Evolutionary conservation across 2,888 invertebrate species (phyloP).

Genomic region (Griposia aprilina): DNA sequence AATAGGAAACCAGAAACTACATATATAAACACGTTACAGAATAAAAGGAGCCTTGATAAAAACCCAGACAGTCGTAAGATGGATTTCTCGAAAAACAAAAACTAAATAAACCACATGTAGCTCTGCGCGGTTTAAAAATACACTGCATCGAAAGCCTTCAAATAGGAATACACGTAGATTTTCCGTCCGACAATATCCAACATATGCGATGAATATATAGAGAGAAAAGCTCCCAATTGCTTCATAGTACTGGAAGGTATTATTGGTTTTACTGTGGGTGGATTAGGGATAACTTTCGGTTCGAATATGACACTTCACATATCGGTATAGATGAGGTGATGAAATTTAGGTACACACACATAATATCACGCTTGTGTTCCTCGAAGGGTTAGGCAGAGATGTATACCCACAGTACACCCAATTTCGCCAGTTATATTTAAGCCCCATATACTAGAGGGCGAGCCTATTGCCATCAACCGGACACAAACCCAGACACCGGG

Average conservation of each 20-base stretch:
- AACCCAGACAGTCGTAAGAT: slow-evolving; percentile 8
- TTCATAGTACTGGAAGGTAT: slow-evolving; percentile 17
- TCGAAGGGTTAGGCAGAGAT: background rate
- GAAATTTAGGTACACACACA: background rate
- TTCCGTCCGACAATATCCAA: slow-evolving; percentile 33
- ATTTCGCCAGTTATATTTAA: background rate
- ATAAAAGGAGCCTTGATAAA: background rate
- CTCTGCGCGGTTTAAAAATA: slow-evolving; percentile 14
- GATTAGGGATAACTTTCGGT: slow-evolving; percentile 9
- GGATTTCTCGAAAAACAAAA: slow-evolving; percentile 15
- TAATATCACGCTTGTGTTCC: background rate
- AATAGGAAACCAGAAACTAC: background rate
- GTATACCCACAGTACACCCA: background rate
- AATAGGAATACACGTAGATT: slow-evolving; percentile 16
- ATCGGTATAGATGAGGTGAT: slow-evolving; percentile 9
- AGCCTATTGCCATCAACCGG: too few species aligned
- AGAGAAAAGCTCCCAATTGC: slow-evolving; percentile 27
- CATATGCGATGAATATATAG: slow-evolving; percentile 29
- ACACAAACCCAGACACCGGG: too few species aligned
- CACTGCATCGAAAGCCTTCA: slow-evolving; percentile 24
- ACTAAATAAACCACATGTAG: background rate
- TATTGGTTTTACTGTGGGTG: slow-evolving; percentile 20
- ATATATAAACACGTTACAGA: background rate
- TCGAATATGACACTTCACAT: slow-evolving; percentile 5
- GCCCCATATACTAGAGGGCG: too few species aligned